A percentile compares a stretch with the other conserved stretches of the same genome.
phyloP scores from a whole-genome alignment of 2,797 vertebrate species.

The Siniperca undulata region DNA sequence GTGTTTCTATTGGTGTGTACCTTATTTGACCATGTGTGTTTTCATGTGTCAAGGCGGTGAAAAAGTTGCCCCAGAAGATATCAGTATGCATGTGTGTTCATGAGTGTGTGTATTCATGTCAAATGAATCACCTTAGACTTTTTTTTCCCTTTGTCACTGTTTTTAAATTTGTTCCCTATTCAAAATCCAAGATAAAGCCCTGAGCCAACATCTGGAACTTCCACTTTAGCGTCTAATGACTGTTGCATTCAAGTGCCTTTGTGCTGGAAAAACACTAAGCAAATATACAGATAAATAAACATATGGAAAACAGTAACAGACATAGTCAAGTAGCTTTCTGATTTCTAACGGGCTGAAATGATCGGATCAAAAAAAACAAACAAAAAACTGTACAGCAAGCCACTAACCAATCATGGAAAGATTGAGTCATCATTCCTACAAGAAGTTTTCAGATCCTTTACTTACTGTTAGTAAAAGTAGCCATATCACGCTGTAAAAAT shows the following conservation, averaged over 20 bases:
- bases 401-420: not conserved
- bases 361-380: not conserved
- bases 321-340: not conserved
- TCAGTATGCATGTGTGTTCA: not conserved
- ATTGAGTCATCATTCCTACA: not conserved
- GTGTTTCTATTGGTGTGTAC: not conserved
- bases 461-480: too few species aligned
- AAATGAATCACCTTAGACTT: not conserved
- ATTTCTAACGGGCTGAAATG: not conserved
- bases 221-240: not conserved
- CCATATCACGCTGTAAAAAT: not conserved
- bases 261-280: not conserved
- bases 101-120: not conserved
- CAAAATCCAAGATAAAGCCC: not conserved
- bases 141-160: not conserved
- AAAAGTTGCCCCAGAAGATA: not conserved
- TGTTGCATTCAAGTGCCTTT: not conserved
- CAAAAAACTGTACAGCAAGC: not conserved
- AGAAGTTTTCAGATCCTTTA: not conserved
- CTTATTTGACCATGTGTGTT: not conserved
- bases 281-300: not conserved
- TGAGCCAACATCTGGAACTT: not conserved
- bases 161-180: not conserved
- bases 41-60: not conserved
- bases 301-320: not conserved